phyloP scores from a whole-genome alignment of 35 echinoderm and acorn worm genomes.

The Chiridota heheva region DNA sequence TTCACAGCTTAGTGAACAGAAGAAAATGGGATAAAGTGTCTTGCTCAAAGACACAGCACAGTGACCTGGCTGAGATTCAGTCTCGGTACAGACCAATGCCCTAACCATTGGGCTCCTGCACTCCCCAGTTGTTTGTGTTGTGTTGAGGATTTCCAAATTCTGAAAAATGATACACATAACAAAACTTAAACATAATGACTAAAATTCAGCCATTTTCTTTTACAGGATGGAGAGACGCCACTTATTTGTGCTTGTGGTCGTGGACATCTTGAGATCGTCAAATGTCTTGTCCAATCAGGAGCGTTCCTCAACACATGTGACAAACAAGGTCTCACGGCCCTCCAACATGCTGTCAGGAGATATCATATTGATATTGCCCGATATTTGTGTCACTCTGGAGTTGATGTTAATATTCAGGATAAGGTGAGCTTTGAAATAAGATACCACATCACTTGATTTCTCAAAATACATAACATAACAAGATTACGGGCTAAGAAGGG shows the following conservation, averaged over 20 bases:
- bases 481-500: too few relatives aligned
- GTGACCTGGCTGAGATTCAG: too few relatives aligned
- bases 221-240: conserved; percentile 90
- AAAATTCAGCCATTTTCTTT: not conserved
- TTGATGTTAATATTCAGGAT: conserved; percentile 69
- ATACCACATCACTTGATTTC: not conserved
- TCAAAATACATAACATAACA: not conserved
- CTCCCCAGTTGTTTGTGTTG: too few relatives aligned
- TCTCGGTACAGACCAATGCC: too few relatives aligned
- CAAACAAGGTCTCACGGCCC: conserved; percentile 80
- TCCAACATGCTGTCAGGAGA: conserved; percentile 80
- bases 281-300: conserved; percentile 70
- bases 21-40: too few relatives aligned
- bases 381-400: conserved; percentile 73
- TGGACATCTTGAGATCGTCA: conserved; percentile 85
- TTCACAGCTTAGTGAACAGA: too few relatives aligned
- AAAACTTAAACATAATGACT: too few relatives aligned
- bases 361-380: conserved; percentile 77
- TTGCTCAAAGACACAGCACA: too few relatives aligned
- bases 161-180: too few relatives aligned
- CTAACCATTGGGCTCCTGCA: too few relatives aligned
- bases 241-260: conserved; percentile 80
- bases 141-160: too few relatives aligned
- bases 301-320: conserved; percentile 78
- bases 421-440: conserved; percentile 52